Conservation (phyloP, 2,113 vertebrate species). For the Oreotrochilus melanogaster region DNA sequence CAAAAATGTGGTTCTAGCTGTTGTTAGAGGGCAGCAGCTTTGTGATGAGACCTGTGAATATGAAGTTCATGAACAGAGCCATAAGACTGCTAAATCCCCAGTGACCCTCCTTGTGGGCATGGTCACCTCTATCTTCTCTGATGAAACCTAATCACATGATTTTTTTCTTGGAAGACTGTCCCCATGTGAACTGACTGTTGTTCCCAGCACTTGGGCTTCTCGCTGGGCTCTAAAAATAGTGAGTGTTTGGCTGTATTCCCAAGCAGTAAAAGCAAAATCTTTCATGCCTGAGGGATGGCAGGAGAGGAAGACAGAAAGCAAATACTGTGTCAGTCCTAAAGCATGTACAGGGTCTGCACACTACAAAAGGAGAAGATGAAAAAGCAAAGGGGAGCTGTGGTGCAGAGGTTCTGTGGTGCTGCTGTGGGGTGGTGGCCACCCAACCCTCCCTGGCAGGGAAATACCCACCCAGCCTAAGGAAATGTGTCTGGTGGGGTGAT, state of each 20-base stretch:
- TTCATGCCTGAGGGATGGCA: background rate
- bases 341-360: background rate
- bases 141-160: background rate
- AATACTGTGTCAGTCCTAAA: background rate
- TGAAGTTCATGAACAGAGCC: background rate
- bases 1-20: background rate
- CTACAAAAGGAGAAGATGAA: accelerated
- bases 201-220: background rate
- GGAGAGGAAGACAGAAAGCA: background rate
- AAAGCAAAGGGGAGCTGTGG: accelerated
- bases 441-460: background rate
- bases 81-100: background rate
- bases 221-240: background rate
- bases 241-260: background rate
- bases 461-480: background rate
- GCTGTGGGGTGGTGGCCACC: background rate
- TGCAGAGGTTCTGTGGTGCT: background rate
- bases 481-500: accelerated
- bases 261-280: background rate
- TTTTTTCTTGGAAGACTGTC: background rate
- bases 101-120: background rate
- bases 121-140: background rate
- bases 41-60: background rate
- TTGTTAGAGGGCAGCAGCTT: background rate
- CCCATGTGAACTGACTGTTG: background rate